phyloP scores from a whole-genome alignment of 2,113 vertebrate genomes.

The Phainopepla nitens region DNA sequence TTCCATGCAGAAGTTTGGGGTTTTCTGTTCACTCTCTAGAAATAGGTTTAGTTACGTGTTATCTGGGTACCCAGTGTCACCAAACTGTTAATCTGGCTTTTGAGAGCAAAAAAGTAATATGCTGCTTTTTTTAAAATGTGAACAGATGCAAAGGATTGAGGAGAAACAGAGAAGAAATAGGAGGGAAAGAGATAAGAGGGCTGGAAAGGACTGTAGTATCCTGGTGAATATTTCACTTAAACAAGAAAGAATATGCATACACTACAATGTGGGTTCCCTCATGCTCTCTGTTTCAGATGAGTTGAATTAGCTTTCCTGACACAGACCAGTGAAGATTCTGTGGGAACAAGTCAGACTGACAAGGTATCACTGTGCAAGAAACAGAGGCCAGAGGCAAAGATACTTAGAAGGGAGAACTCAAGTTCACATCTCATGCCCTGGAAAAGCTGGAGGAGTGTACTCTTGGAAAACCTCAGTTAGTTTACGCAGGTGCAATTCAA shows the following conservation, averaged over 20 bases:
- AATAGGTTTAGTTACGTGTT: background rate
- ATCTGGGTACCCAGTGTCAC: background rate
- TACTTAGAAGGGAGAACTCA: background rate
- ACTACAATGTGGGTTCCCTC: accelerated
- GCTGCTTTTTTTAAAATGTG: accelerated
- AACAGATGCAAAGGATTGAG: background rate
- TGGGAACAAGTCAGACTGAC: background rate
- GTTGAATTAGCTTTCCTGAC: background rate
- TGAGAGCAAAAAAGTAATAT: background rate
- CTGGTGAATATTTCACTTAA: background rate
- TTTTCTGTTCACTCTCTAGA: background rate
- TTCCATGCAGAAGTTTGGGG: background rate
- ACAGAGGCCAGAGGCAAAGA: background rate
- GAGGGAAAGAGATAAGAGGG: background rate
- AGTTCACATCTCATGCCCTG: background rate
- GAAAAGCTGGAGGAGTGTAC: background rate
- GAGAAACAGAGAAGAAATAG: background rate
- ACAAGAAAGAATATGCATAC: background rate
- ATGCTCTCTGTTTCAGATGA: background rate
- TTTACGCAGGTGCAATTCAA: background rate
- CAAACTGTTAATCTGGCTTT: background rate
- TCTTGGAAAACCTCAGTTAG: background rate
- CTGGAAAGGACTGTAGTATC: background rate
- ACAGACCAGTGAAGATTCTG: background rate
- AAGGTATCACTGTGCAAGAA: background rate